Base-by-base conservation (phyloP, 2,888 invertebrate species). In the Cotesia congregata region DNA sequence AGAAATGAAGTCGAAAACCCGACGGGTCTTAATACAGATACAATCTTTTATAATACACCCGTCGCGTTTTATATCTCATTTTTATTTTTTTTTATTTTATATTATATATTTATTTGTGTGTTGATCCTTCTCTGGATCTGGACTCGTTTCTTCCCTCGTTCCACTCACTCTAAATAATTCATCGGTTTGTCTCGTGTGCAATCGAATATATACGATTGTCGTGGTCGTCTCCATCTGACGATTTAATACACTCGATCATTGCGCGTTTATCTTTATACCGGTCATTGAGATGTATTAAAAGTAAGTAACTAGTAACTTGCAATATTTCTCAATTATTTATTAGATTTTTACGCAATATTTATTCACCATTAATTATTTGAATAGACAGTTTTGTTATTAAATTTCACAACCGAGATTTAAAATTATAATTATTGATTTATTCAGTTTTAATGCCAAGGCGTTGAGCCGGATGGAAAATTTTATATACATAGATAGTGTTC, bases 1-100 rank as follows among this genome's bases (percentile, higher is more conserved):
- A 74, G 68, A 68, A 74, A 74, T 74, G 41, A 74, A 74, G 74
- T 74, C 68, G 60, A 74, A 74, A 61, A 68, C 60, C 15, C 74
- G 38, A 60, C 61, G 68, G 68, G 60, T 74, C 68, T 73, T 73
- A 73, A 73, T 73, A 73, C 73, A 73, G 73, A 73, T 65, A 30
- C 73, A 73, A 73, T 67, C 30, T 67, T 65, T 65, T 50, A 73
- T 65, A 41, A 65, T 62, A 59, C 38, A 15, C 9, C 39, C 38
- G 61, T 17, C 61, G 61, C 7, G n/a, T 40, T 40, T 30, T 39
- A 38, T n/a, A 60, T 20, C 38, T 60, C 41, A 59, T 38, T 60
- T 59, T 60, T 12, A 20, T 38, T 38, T 30, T 60, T 30, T 20
- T 64, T 39, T 65, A 17, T 50, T 64, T 64, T 12, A 50, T 50